Evolutionary conservation across 2,797 vertebrate genomes (phyloP).

Genomic region (Mormyrops boulengeri): DNA sequence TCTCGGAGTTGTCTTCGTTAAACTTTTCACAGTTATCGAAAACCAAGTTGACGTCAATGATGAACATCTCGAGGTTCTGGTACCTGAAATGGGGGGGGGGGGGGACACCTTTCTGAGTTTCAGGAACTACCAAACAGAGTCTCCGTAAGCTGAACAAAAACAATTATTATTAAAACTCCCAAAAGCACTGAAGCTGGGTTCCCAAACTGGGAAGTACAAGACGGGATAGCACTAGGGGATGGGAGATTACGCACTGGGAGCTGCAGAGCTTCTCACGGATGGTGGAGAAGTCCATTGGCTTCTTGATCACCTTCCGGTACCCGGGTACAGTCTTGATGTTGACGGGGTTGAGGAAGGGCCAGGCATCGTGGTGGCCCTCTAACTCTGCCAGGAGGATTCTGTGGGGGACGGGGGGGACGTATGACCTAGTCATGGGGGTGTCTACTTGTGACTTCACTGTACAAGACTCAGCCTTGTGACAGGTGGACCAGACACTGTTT

Average conservation of each 20-base stretch:
- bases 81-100: too few species aligned
- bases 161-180: too few species aligned
- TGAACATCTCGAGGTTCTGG: constrained; percentile 73
- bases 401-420: constrained; percentile 21
- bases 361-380: constrained; percentile 79
- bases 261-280: constrained; percentile 73
- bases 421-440: background rate
- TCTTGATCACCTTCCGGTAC: constrained; percentile 84
- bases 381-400: constrained; percentile 88
- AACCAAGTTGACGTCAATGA: constrained; percentile 78
- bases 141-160: too few species aligned
- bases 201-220: too few species aligned
- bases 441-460: background rate
- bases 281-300: constrained; percentile 84
- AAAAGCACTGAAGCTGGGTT: too few species aligned
- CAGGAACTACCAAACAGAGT: too few species aligned
- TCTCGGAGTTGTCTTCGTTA: constrained; percentile 83
- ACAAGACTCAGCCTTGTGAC: background rate
- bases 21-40: constrained; percentile 90
- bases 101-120: too few species aligned
- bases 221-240: too few species aligned
- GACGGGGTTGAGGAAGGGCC: constrained; percentile 82
- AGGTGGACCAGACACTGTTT: background rate
- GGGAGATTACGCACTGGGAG: too few species aligned
- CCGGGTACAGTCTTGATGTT: constrained; percentile 84